Base-by-base conservation (phyloP, 2,888 invertebrate genomes). In the Phyllotreta cruciferae region DNA sequence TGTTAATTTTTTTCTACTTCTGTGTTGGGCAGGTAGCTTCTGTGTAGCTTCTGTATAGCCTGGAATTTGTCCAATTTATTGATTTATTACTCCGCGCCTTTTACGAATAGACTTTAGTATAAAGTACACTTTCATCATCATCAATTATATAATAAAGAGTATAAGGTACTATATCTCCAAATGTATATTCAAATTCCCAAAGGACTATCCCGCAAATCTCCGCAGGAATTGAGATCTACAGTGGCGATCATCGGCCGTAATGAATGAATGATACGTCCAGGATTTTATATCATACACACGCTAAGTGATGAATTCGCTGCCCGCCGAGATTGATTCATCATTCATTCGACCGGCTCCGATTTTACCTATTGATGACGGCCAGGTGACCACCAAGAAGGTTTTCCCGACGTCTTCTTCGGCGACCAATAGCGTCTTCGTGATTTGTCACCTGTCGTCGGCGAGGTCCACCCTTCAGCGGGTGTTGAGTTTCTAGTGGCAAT, bases 361-460 rank as follows among this genome's bases (percentile, higher is more conserved):
- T 63, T 72, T 67, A 74, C 62, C 62, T 64, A 72, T 73, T 72
- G 72, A 75, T 73, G 73, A 70, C 66, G 71, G 67, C 70, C 71
- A 73, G 73, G 76, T 76, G 76, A 76, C 78, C 75, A 76, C 75
- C 76, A 73, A 72, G 75, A 73, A 74, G 75, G 74, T 73, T 61
- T 73, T 69, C 66, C 74, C 73, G 72, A 71, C 74, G 77, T 75
- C 77, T 74, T 71, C 69, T 64, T 71, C 71, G 66, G 68, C 74
- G 72, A 65, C 80, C 80, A 80, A 80, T 80, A 75, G 73, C 69
- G 72, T 70, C 63, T 72, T 72, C 71, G 74, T 76, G 79, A 79
- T 77, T 78, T 79, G 79, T 80, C 81, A 80, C 81, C 80, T 80
- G 79, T 78, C 77, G 73, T 74, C 68, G 71, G 63, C 71, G 70